Conservation (phyloP, 2,888 invertebrate species). For the Odontothrips loti region DNA sequence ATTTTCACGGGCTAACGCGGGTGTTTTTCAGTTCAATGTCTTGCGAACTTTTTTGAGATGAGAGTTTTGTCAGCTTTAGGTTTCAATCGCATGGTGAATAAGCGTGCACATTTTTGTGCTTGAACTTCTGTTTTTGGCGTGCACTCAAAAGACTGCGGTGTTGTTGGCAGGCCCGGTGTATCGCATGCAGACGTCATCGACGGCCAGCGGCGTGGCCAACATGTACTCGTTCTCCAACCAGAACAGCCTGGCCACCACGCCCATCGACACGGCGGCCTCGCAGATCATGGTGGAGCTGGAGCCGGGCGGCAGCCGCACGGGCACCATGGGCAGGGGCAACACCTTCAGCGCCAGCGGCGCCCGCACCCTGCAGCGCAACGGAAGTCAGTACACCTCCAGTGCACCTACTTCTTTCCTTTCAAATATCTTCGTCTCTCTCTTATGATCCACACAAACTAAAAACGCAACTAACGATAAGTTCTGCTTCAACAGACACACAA, state of each 20-base stretch:
- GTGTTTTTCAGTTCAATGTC: too few relatives aligned
- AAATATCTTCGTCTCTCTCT: too few relatives aligned
- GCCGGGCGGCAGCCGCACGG: conserved; percentile 35
- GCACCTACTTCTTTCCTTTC: background rate
- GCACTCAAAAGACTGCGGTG: too few relatives aligned
- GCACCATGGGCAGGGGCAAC: conserved; percentile 34
- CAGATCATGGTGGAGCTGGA: conserved; percentile 34
- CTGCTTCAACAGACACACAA: too few relatives aligned
- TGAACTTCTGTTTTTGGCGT: background rate
- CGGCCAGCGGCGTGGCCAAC: conserved; percentile 44
- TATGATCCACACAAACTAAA: background rate
- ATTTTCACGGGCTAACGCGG: too few relatives aligned
- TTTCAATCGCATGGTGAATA: too few relatives aligned
- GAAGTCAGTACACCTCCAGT: background rate
- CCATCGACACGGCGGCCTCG: conserved; percentile 40
- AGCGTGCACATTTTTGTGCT: conserved; percentile 28
- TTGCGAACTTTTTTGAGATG: too few relatives aligned
- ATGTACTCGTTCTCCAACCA: conserved; percentile 45
- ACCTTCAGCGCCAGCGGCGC: conserved; percentile 31
- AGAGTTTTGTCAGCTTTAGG: too few relatives aligned
- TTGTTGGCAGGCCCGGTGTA: conserved; percentile 43
- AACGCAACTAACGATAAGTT: too few relatives aligned
- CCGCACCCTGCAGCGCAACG: conserved; percentile 5
- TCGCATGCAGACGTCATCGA: conserved; percentile 43
- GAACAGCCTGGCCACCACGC: conserved; percentile 42